Evolutionary conservation across 2,888 invertebrate species (phyloP), one percentile per base, ranked within the genome.

Genomic region (Hemithea aestivaria): DNA sequence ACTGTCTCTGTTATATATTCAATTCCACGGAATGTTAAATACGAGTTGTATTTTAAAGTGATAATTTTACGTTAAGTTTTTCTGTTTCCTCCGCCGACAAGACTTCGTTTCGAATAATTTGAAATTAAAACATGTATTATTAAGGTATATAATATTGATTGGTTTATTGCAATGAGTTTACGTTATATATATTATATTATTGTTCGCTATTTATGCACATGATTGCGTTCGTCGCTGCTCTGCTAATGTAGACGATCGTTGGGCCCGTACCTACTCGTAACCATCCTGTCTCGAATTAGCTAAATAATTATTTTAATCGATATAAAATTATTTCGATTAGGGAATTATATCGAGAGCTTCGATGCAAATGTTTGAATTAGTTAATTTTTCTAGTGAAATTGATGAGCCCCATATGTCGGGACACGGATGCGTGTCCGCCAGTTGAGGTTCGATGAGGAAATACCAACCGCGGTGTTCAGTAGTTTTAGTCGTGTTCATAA

Each of bases 1-100:
- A 35, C 39, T 50, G 48, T 49, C 53, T 53, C 46, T 44, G 45
- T 42, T 28, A 48, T 42, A 40, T 39, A 45, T 43, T 40, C 45
- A 51, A 22, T 38, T 30, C 27, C 40, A 44, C 46, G 37, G 47
- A 48, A 40, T 43, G 47, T 42, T 44, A 40, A 45, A 46, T 40
- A 41, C 23, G 38, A 36, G 27, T 37, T 43, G 40, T 42, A 42
- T 38, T 45, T 42, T 35, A 16, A 44, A 45, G 47, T 51, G 50
- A 45, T 50, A 46, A 36, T 46, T 46, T 45, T 41, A 47, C 38
- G 21, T 42, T 48, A 48, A 29, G 37, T 51, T 47, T 51, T 47
- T 44, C 27, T 42, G 41, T 42, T 42, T 42, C 41, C 41, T 36
- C 39, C 35, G 35, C 39, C 36, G 35, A 27, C n/a, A 40, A 44